phyloP scores from a whole-genome alignment of 2,113 vertebrate species.

The Eclectus roratus region DNA sequence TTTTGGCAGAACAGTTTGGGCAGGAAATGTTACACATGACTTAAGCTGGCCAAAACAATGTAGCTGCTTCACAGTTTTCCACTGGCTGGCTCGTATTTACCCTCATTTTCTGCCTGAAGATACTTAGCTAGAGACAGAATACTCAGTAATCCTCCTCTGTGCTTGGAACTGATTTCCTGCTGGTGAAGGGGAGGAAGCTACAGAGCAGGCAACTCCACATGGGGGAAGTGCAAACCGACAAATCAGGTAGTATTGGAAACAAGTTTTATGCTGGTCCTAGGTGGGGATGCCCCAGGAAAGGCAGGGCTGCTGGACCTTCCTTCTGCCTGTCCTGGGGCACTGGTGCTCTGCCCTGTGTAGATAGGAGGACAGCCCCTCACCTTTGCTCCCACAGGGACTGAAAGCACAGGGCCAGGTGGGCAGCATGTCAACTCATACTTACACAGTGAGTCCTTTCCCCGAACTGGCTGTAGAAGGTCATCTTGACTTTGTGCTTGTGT shows the following conservation, averaged over 20 bases:
- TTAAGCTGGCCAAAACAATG: not conserved
- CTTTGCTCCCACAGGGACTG: accelerated
- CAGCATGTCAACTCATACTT: constrained; percentile 40
- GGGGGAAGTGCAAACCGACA: accelerated
- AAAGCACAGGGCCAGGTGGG: accelerated
- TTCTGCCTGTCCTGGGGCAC: not conserved
- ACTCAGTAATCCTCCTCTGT: not conserved
- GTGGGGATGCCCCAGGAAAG: accelerated
- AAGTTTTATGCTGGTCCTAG: not conserved
- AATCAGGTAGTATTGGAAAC: not conserved
- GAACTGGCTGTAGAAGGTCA: constrained; percentile 95
- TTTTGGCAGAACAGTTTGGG: not conserved
- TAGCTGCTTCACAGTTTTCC: not conserved
- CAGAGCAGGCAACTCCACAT: not conserved
- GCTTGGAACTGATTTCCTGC: not conserved
- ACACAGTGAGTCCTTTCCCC: constrained; percentile 87
- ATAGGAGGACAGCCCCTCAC: not conserved
- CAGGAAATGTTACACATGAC: not conserved
- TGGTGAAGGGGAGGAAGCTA: not conserved
- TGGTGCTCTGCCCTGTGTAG: accelerated
- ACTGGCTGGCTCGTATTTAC: not conserved
- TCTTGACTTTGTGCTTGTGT: constrained; percentile 88
- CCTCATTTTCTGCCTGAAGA: not conserved
- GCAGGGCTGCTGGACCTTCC: not conserved
- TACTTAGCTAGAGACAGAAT: not conserved